Evolutionary conservation across 1,140 invertebrate species (phyloP).

Genomic region (Drosophila pallidifrons): DNA sequence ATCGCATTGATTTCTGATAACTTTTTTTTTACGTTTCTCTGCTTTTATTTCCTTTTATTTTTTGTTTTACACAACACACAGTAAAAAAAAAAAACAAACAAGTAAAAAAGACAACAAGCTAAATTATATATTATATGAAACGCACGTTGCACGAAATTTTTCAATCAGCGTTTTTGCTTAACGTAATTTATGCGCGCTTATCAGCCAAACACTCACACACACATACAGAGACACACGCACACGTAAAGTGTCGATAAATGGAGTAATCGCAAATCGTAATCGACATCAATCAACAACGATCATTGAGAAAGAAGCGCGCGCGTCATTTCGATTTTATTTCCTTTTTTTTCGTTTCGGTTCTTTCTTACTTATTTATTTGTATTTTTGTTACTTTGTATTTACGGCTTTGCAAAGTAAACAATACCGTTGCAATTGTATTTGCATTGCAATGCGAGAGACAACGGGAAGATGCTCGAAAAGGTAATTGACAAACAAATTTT

Average conservation of each 20-base stretch:
- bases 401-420: neutral
- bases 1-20: conserved; percentile 57
- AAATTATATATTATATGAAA: conserved; percentile 19
- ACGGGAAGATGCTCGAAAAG: too few species aligned
- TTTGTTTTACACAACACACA: conserved; percentile 41
- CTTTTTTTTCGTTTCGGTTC: neutral
- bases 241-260: conserved; percentile 16
- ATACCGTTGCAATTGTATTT: too few species aligned
- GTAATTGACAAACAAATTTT: too few species aligned
- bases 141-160: conserved; percentile 31
- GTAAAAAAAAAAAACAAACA: conserved; percentile 33
- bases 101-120: conserved; percentile 29
- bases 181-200: conserved; percentile 65
- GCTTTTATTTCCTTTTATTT: conserved; percentile 13
- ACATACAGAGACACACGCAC: conserved; percentile 16
- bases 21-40: conserved; percentile 53
- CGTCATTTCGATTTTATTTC: neutral
- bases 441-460: too few species aligned
- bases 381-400: neutral
- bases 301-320: conserved; percentile 12
- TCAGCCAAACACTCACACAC: conserved; percentile 48
- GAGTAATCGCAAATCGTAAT: conserved; percentile 24
- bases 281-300: conserved; percentile 31
- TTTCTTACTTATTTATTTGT: neutral
- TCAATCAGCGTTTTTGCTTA: conserved; percentile 56